phyloP scores from a whole-genome alignment of 2,113 vertebrate species.

The Eulemur macaco region DNA sequence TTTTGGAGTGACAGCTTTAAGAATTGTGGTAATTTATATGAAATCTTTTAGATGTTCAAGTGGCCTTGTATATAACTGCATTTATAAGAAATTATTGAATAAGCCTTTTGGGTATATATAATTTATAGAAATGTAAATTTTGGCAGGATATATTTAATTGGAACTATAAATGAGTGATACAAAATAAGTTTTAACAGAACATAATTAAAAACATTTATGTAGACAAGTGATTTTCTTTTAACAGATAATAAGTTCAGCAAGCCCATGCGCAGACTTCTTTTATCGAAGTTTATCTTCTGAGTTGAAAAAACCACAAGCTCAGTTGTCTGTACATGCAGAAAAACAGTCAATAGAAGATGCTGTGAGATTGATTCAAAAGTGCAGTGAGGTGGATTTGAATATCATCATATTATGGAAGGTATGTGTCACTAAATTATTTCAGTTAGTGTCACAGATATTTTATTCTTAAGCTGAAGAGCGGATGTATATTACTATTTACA shows the following conservation, averaged over 20 bases:
- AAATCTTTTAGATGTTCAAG: constrained; percentile 10
- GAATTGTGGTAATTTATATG: background rate
- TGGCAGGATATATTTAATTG: background rate
- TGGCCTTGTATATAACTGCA: background rate
- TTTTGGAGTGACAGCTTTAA: constrained; percentile 28
- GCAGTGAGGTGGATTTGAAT: constrained; percentile 93
- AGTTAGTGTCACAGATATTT: background rate
- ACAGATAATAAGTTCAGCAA: constrained; percentile 96
- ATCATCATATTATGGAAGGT: constrained; percentile 97
- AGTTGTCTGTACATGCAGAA: constrained; percentile 34
- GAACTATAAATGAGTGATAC: background rate
- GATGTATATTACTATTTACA: background rate
- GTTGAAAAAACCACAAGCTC: constrained; percentile 79
- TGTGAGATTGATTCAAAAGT: constrained; percentile 87
- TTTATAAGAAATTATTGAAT: constrained; percentile 23
- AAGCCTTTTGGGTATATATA: background rate
- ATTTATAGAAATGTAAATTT: constrained; percentile 5
- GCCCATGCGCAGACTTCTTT: constrained; percentile 97
- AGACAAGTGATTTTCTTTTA: constrained; percentile 60
- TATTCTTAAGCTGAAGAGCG: constrained; percentile 18
- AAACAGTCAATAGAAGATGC: constrained; percentile 81
- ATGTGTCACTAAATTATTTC: constrained; percentile 49
- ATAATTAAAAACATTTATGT: constrained; percentile 38
- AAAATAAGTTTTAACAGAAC: background rate
- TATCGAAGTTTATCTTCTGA: constrained; percentile 88